phyloP scores from a whole-genome alignment of 2,888 invertebrate species.

The Norana najaformis region DNA sequence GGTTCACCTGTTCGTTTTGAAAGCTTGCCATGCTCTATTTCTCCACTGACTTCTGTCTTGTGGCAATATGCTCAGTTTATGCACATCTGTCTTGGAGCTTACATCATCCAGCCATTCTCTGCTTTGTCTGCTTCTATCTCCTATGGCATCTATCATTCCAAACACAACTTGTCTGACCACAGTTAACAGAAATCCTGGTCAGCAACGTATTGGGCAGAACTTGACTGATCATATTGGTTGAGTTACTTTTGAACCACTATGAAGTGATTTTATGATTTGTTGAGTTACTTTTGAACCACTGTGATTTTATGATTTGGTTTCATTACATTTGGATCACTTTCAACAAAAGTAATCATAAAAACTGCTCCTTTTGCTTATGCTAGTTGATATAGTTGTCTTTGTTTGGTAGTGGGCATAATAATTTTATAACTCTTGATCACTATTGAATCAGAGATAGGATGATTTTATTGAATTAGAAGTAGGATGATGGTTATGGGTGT shows the following conservation, averaged over 20 bases:
- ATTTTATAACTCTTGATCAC: not conserved
- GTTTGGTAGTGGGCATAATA: not conserved
- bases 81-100: too few species aligned
- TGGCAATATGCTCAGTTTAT: too few species aligned
- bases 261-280: not conserved
- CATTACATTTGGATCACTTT: not conserved
- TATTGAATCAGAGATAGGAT: too few species aligned
- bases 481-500: not conserved
- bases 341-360: not conserved
- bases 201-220: not conserved
- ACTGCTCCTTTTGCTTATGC: not conserved
- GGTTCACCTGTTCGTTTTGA: too few species aligned
- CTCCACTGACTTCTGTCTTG: too few species aligned
- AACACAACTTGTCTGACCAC: too few species aligned
- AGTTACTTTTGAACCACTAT: not conserved
- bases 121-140: too few species aligned
- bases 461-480: not conserved
- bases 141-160: too few species aligned
- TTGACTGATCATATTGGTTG: not conserved
- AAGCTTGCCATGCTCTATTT: too few species aligned
- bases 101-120: too few species aligned
- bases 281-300: too few species aligned
- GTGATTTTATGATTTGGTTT: too few species aligned
- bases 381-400: not conserved
- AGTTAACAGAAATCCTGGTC: not conserved